A percentile compares a stretch with the other conserved stretches of the same genome.
phyloP scores from a whole-genome alignment of 2,888 invertebrate genomes.

The Spisula solida region DNA sequence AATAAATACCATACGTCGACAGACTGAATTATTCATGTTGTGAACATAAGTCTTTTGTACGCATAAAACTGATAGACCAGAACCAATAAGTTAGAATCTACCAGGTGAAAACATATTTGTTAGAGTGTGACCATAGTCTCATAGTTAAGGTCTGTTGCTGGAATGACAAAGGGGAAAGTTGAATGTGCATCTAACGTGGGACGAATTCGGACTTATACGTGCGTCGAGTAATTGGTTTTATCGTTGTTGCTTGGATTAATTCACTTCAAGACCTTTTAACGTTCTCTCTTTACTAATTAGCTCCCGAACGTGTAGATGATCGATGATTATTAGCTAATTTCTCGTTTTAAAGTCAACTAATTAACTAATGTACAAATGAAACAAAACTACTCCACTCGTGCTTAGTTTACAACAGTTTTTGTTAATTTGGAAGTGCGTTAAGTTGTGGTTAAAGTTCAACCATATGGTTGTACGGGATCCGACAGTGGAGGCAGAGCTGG shows the following conservation, averaged over 20 bases:
- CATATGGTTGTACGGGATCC: not conserved
- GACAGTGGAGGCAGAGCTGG: not conserved
- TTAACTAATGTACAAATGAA: not conserved
- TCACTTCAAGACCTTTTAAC: not conserved
- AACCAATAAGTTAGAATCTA: not conserved
- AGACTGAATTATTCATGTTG: not conserved
- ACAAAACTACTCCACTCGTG: not conserved
- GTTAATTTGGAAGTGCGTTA: not conserved
- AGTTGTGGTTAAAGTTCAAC: not conserved
- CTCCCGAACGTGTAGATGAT: not conserved
- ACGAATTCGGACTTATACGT: not conserved
- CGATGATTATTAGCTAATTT: not conserved
- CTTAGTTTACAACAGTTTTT: not conserved
- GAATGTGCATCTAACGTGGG: not conserved
- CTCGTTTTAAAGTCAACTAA: not conserved
- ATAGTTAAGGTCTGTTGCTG: not conserved
- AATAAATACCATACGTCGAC: not conserved
- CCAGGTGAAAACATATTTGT: not conserved
- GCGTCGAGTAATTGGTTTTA: not conserved
- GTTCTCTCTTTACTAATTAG: not conserved
- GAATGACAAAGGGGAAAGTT: not conserved
- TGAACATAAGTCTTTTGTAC: not conserved
- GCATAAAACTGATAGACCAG: not conserved
- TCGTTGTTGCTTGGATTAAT: not conserved
- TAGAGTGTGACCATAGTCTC: not conserved